phyloP scores from a whole-genome alignment of 2,888 invertebrate genomes.

The Agriopis leucophaearia region DNA sequence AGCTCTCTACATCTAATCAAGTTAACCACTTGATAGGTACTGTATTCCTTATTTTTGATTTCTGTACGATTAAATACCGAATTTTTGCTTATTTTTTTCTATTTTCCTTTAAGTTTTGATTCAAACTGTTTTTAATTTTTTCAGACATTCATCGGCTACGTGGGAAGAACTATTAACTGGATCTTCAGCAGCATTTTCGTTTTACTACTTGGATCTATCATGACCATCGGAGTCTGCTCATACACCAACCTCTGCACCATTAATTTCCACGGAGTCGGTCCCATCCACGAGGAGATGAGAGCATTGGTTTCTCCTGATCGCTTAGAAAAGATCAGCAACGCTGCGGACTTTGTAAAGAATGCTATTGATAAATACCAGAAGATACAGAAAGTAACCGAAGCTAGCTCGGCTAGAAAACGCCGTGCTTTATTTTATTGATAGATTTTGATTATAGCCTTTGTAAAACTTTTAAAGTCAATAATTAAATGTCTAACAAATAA shows the following conservation, averaged over 20 bases:
- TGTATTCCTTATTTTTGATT: too few relatives aligned
- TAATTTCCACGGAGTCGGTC: conserved; percentile 87
- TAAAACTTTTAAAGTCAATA: too few relatives aligned
- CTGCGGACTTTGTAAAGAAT: conserved; percentile 86
- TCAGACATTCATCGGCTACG: conserved; percentile 72
- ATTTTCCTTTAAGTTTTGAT: neutral
- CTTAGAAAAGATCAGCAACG: conserved; percentile 86
- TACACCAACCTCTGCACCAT: conserved; percentile 88
- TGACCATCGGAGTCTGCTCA: conserved; percentile 84
- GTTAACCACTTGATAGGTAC: too few relatives aligned
- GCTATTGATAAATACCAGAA: conserved; percentile 88
- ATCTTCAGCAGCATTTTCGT: conserved; percentile 75
- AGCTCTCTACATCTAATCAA: too few relatives aligned
- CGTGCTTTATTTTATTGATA: conserved; percentile 54
- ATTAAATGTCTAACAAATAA: too few relatives aligned
- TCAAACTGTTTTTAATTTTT: conserved; percentile 35
- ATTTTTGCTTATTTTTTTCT: neutral
- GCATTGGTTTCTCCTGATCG: conserved; percentile 86
- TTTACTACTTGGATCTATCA: conserved; percentile 79
- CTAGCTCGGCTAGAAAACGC: conserved; percentile 56
- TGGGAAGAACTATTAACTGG: conserved; percentile 72
- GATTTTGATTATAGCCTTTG: neutral
- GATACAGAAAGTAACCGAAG: conserved; percentile 69
- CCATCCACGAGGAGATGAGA: conserved; percentile 86
- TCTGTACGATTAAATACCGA: neutral